These are phyloP conservation scores for Heterodera schachtii DNA, from an alignment of 1,140 invertebrate genomes.

Conservation along the genomic window DNA sequence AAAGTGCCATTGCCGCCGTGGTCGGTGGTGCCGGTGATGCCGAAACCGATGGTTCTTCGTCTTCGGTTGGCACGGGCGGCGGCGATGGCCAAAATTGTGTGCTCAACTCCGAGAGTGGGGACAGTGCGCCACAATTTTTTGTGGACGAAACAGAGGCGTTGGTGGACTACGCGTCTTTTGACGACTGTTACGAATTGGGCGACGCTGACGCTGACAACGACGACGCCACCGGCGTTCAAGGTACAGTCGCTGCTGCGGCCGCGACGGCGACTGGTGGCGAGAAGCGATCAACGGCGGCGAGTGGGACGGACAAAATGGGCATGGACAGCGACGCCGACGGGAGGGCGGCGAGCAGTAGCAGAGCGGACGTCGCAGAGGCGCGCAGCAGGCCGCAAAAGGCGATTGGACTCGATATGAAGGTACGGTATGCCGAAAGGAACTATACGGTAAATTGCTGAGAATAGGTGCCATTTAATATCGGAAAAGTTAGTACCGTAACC, in stretches of 20 bases:
- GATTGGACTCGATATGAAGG: neutral
- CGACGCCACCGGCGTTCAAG: neutral
- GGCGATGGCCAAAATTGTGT: constrained; percentile 40
- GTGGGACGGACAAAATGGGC: neutral
- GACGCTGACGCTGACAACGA: neutral
- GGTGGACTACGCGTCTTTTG: constrained; percentile 53
- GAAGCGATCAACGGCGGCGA: no score
- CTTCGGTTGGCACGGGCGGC: neutral
- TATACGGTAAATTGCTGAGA: no score
- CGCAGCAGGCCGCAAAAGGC: neutral
- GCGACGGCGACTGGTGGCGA: no score
- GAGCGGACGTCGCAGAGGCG: neutral
- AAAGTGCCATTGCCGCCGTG: constrained; percentile 11
- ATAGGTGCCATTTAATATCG: no score
- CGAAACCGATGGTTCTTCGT: no score
- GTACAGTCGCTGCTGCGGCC: no score
- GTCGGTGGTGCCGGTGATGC: neutral
- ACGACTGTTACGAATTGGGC: constrained; percentile 32
- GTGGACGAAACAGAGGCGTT: constrained; percentile 46
- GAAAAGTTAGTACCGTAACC: neutral
- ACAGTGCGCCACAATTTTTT: constrained; percentile 43
- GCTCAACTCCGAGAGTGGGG: constrained; percentile 45
- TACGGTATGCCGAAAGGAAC: neutral
- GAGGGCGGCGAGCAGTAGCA: neutral
- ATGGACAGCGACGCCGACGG: no score